Evolutionary conservation across 2,888 invertebrate genomes (phyloP).

Genomic region (Apeira syringaria): DNA sequence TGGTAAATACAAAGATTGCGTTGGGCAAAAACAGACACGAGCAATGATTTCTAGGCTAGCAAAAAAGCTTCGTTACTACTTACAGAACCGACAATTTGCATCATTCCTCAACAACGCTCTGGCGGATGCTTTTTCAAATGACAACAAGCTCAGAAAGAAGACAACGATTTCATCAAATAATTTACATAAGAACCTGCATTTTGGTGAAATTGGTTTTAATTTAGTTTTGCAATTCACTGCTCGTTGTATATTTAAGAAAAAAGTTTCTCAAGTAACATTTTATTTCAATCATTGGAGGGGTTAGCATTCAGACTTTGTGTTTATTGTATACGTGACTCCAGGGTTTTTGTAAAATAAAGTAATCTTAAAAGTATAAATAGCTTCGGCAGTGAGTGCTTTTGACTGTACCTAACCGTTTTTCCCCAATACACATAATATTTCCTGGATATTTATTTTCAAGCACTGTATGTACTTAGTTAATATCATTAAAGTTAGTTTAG

Average conservation of each 20-base stretch:
- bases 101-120: constrained; percentile 12
- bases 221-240: constrained; percentile 51
- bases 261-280: no score
- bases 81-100: no score
- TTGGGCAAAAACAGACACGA: no score
- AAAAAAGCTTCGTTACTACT: no score
- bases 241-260: constrained; percentile 52
- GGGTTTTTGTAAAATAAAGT: constrained; percentile 43
- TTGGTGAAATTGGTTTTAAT: constrained; percentile 60
- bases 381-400: constrained; percentile 22
- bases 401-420: no score
- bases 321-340: constrained; percentile 46
- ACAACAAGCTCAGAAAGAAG: constrained; percentile 24
- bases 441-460: no score
- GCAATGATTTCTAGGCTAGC: no score
- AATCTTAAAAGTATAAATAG: constrained; percentile 27
- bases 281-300: no score
- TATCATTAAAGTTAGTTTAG: no score
- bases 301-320: constrained; percentile 51
- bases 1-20: no score
- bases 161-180: constrained; percentile 38
- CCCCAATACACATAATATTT: no score
- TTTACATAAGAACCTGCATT: constrained; percentile 41
- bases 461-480: no score
- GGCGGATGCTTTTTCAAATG: constrained; percentile 29